These are phyloP conservation scores for Molanna angustata DNA, from an alignment of 2,888 invertebrate genomes.

Conservation along the genomic window DNA sequence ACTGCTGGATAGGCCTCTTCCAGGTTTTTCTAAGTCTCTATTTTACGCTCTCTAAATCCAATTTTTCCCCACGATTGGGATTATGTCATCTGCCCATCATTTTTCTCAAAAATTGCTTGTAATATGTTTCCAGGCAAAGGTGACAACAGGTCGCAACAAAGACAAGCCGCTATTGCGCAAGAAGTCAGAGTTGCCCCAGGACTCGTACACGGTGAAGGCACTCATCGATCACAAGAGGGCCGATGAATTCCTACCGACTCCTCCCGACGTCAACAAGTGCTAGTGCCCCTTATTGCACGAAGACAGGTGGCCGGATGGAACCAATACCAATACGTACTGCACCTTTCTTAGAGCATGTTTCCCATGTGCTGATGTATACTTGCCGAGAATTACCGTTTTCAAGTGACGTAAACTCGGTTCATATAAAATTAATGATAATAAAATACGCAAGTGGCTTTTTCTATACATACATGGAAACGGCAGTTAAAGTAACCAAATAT, in stretches of 20 bases:
- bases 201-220: conserved; percentile 86
- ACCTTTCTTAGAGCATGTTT: background rate
- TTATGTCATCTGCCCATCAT: too few relatives aligned
- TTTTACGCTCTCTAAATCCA: too few relatives aligned
- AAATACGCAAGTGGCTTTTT: too few relatives aligned
- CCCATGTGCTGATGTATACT: conserved; percentile 1
- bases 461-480: too few relatives aligned
- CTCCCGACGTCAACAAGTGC: conserved; percentile 85
- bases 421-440: too few relatives aligned
- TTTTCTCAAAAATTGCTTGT: too few relatives aligned
- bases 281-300: conserved; percentile 53
- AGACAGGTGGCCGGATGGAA: background rate
- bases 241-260: conserved; percentile 84
- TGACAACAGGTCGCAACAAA: conserved; percentile 68
- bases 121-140: conserved; percentile 53
- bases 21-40: too few relatives aligned
- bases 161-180: conserved; percentile 88
- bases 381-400: too few relatives aligned
- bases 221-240: conserved; percentile 90
- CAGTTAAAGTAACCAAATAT: too few relatives aligned
- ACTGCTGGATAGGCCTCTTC: too few relatives aligned
- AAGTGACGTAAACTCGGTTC: too few relatives aligned
- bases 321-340: background rate
- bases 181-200: conserved; percentile 94
- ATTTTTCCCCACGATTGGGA: too few relatives aligned